phyloP scores from a whole-genome alignment of 2,113 vertebrate genomes.

The Enhydra lutris region DNA sequence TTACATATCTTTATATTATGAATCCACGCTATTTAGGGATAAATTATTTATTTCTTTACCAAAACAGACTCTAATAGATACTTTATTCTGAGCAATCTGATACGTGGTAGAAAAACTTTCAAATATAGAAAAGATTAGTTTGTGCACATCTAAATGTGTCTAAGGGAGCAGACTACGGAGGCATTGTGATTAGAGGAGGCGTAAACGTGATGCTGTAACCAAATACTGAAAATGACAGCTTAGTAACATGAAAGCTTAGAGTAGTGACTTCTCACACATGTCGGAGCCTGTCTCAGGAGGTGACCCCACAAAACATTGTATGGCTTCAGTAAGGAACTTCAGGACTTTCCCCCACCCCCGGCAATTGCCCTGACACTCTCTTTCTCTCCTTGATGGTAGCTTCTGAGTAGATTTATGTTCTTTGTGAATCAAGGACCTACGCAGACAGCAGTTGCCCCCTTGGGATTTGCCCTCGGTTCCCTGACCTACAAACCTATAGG shows the following conservation, averaged over 20 bases:
- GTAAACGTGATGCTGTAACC: slow-evolving; percentile 45
- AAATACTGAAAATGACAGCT: slow-evolving; percentile 64
- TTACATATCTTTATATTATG: slow-evolving; percentile 79
- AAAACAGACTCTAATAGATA: slow-evolving; percentile 68
- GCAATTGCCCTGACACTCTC: not conserved
- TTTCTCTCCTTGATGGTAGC: not conserved
- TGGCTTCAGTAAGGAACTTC: slow-evolving; percentile 58
- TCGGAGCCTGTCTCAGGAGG: not conserved
- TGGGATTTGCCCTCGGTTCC: slow-evolving; percentile 8
- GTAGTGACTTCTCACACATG: slow-evolving; percentile 26
- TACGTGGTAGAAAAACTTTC: slow-evolving; percentile 78
- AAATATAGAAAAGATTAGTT: slow-evolving; percentile 80
- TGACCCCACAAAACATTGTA: not conserved
- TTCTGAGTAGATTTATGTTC: slow-evolving; percentile 35
- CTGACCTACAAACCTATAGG: slow-evolving; percentile 68
- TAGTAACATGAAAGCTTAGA: slow-evolving; percentile 57
- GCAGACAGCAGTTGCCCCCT: slow-evolving; percentile 23
- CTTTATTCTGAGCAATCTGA: slow-evolving; percentile 74
- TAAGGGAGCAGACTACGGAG: slow-evolving; percentile 75
- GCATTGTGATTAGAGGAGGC: slow-evolving; percentile 50
- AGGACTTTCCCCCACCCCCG: not conserved
- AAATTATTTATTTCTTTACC: slow-evolving; percentile 69
- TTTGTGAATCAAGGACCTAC: slow-evolving; percentile 44
- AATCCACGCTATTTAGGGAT: slow-evolving; percentile 69
- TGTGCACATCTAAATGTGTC: slow-evolving; percentile 74